phyloP scores from a whole-genome alignment of 2,888 invertebrate species.

The Lapara coniferarum region DNA sequence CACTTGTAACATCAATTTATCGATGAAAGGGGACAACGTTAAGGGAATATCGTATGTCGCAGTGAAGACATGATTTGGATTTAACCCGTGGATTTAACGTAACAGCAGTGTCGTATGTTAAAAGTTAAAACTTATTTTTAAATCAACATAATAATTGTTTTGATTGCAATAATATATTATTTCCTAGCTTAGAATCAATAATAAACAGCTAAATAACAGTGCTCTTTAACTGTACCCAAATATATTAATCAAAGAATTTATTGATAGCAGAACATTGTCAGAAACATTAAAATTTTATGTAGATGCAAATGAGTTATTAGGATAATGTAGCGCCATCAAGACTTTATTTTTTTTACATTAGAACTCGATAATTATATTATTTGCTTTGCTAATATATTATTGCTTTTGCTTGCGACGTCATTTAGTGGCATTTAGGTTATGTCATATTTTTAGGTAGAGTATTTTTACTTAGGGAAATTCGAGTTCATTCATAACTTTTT shows the following conservation, averaged over 20 bases:
- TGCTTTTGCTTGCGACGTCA: too few relatives aligned
- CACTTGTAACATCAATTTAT: constrained; percentile 21
- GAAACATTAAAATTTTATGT: background rate
- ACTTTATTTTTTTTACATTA: too few relatives aligned
- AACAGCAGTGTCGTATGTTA: background rate
- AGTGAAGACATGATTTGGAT: background rate
- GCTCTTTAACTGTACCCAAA: constrained; percentile 1
- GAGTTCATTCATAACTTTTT: too few relatives aligned
- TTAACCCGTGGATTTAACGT: background rate
- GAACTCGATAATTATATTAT: too few relatives aligned
- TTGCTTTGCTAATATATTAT: too few relatives aligned
- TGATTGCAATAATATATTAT: background rate
- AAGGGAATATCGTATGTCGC: constrained; percentile 19
- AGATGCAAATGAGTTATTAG: constrained; percentile 3
- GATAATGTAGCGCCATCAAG: constrained; percentile 4
- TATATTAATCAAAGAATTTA: background rate
- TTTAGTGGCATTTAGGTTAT: too few relatives aligned
- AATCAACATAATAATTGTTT: background rate
- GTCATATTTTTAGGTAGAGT: too few relatives aligned
- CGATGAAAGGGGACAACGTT: constrained; percentile 11
- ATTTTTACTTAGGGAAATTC: too few relatives aligned
- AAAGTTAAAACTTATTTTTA: background rate
- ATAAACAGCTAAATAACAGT: constrained; percentile 3
- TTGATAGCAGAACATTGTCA: constrained; percentile 8
- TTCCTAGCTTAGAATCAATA: background rate